Evolutionary conservation across 2,113 vertebrate species (phyloP), one percentile per base, ranked within the genome.

Genomic region (Aviceda subcristata): DNA sequence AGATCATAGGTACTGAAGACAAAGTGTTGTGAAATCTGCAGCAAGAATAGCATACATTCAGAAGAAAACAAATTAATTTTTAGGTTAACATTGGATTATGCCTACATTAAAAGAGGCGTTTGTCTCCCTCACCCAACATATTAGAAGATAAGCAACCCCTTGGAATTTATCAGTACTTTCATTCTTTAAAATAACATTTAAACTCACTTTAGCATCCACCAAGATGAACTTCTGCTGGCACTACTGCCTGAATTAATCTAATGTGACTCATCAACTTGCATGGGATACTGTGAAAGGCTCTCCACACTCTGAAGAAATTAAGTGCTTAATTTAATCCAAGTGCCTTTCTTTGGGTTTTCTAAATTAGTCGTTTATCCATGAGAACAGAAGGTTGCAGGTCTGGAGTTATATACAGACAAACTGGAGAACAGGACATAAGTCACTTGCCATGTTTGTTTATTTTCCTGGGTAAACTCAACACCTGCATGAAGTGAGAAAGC

Each of bases 281-380:
- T 43, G 90, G 86, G 82, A 95, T 64, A 79, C 81, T 68, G 84
- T 60, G 87, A 93, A 95, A 93, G 71, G 43, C 69, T 95, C 50
- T 85, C 57, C 64, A 77, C 90, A 81, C 97, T 97, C 91, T 91
- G 59, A 93, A 97, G 88, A 97, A 98, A 98, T 94, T 68, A 97
- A 96, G 60, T 82, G 62, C 92, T 92, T 97, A 81, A 97, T 95
- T 97, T 96, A 96, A 97, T 92, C 84, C 78, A 96, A 0, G 1
- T 91, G 32, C 78, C 56, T 96, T 76, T 94, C 92, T 97, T 85
- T 69, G 30, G 39, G 39, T 95, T 98, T 97, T 96, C 94, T 96
- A 94, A 97, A 97, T 97, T 97, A 98, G 95, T 96, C 60, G 80
- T 94, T 97, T 96, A 87, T 88, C 84, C 84, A 76, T 48, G 30